Evolutionary conservation across 2,797 vertebrate species (phyloP), one percentile per base, ranked within the genome.

Genomic region (Arvicola amphibius): DNA sequence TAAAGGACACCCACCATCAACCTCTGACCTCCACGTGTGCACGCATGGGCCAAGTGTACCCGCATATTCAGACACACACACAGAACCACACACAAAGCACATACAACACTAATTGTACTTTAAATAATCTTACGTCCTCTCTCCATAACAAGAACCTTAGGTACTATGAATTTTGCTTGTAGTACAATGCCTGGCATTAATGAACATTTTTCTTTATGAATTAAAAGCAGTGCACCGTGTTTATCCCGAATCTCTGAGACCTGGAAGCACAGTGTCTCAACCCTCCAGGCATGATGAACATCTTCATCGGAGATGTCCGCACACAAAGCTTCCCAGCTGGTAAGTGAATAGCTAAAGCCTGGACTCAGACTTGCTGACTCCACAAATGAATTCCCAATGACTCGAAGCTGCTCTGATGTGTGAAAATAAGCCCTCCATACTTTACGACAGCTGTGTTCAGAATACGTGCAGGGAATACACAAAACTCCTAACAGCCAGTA

Each of bases 381-480:
- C 76, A 94, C 88, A 80, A 29, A 61, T 84, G 63, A 53, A 61
- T 69, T 94, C 86, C 81, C 27, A 34, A 93, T 51, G 51, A 43
- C 53, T 91, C 46, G 43, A 92, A 97, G 76, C 51, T 81, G 59
- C 89, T 92, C 59, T 76, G 23, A 56, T 92, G 77, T 87, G 65
- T 91, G 79, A 76, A 94, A 97, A 78, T 65, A 89, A 96, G 43
- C 29, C 69, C 81, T 73, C 74, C 37, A 91, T 89, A 65, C 65
- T 86, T 84, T 84, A 89, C 46, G 40, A 94, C 96, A 98, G 95
- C 97, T 97, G 95, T 74, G 59, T 51, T 95, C 96, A 91, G 69
- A 91, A 93, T 43, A 88, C 74, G 84, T 32, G 40, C 17, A 95
- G 92, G 91, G 89, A 95, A 96, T 88, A 80, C 92, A 92, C 80